Evolutionary conservation across 2,888 invertebrate genomes (phyloP), one percentile per base, ranked within the genome.

Genomic region (Liopterus haemorrhoidalis): DNA sequence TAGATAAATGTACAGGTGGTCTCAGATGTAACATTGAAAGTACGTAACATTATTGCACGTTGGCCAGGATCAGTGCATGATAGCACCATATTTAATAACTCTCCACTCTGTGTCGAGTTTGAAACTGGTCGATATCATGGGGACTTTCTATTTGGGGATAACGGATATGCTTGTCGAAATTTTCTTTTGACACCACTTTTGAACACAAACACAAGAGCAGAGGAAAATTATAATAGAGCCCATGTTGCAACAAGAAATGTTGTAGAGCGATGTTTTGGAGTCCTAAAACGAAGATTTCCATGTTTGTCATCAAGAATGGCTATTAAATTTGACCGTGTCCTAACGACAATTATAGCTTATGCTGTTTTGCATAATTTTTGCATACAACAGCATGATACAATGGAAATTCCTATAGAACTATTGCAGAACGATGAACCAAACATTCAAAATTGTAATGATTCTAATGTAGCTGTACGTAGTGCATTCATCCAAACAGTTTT

Each of bases 21-120:
- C 5, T 50, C 43, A 24, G 52, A 54, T 37, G 44, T 50, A 5
- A 30, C 49, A 32, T 45, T 58, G 25, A 48, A 48, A 35, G 55
- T 58, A 6, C 25, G 22, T 37, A 24, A 54, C 21, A 46, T 51
- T 22, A 54, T 56, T 5, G 49, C 52, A 8, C 39, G 56, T 18
- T 59, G 58, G 58, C 55, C 49, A 38, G 59, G 58, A 12, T 54
- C 51, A 3, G 40, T 49, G 2, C 57, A 59, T 47, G 59, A 61
- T 48, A 38, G 37, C 16, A 57, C 54, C n/a, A 57, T 61, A 14
- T 61, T 59, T 46, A 48, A 52, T 33, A 53, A 53, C 35, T 57
- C 41, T 4, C 37, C 35, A 8, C 36, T 53, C 16, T 48, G 44
- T 16, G 5, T 19, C n/a, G 35, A 35, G 19, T 35, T 35, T 20